These are phyloP conservation scores for Nixonia krombeini DNA, from an alignment of 1,140 invertebrate species.

Conservation along the genomic window DNA sequence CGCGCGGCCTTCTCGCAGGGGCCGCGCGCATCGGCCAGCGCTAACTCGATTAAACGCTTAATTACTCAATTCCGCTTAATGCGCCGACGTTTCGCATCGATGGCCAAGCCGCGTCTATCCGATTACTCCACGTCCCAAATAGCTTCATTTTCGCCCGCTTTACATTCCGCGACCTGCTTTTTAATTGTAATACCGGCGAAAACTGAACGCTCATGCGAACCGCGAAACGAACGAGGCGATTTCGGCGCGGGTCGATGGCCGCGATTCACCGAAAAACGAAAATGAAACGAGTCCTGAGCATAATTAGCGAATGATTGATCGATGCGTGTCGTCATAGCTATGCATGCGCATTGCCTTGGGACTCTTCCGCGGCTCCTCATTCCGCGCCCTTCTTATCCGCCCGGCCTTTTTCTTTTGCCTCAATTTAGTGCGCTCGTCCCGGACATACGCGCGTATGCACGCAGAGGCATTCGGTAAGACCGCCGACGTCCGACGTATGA, in stretches of 20 bases:
- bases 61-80: conserved; percentile 67
- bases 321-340: conserved; percentile 65
- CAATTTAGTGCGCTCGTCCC: conserved; percentile 51
- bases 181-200: no score
- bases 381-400: conserved; percentile 16
- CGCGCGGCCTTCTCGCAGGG: no score
- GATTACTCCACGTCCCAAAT: neutral
- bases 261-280: conserved; percentile 48
- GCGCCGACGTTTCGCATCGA: conserved; percentile 19
- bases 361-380: conserved; percentile 19
- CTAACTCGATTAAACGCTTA: conserved; percentile 67
- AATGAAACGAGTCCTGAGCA: conserved; percentile 65
- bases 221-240: no score
- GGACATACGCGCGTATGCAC: conserved; percentile 41
- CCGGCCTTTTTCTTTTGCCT: conserved; percentile 51
- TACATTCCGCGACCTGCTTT: no score
- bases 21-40: conserved; percentile 46
- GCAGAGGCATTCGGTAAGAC: conserved; percentile 19
- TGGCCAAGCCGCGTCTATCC: conserved; percentile 2
- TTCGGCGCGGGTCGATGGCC: no score
- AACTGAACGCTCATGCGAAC: no score
- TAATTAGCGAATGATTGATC: conserved; percentile 71
- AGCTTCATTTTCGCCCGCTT: neutral
- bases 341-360: conserved; percentile 56
- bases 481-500: conserved; percentile 18